Conservation (phyloP, 2,888 invertebrate genomes). For the Corbicula japonica region DNA sequence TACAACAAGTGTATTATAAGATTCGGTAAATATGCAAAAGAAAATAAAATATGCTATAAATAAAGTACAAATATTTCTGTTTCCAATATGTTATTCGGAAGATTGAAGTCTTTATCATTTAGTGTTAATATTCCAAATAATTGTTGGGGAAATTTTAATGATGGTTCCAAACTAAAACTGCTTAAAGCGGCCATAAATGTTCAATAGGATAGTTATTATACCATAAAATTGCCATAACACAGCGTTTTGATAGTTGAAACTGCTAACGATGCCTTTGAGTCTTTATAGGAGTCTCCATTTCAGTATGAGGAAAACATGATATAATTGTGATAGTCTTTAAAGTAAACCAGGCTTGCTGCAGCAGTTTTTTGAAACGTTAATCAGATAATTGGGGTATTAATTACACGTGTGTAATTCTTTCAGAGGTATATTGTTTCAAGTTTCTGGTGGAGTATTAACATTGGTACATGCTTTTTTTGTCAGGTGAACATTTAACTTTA, state of each 20-base stretch:
- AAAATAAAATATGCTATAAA: background rate
- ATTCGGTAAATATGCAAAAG: too few relatives aligned
- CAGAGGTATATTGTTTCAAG: constrained; percentile 33
- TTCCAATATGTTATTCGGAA: background rate
- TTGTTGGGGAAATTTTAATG: constrained; percentile 40
- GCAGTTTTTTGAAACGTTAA: constrained; percentile 29
- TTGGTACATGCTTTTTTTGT: constrained; percentile 20
- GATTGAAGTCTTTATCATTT: background rate
- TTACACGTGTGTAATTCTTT: constrained; percentile 32
- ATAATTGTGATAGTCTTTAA: background rate
- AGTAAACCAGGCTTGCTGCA: constrained; percentile 5
- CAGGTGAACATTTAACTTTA: too few relatives aligned
- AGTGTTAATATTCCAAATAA: constrained; percentile 5
- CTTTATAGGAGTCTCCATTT: background rate
- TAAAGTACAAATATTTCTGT: background rate
- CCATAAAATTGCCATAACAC: constrained; percentile 42
- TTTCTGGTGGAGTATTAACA: constrained; percentile 29
- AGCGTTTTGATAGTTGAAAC: too few relatives aligned
- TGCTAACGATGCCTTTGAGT: too few relatives aligned
- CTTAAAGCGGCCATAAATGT: constrained; percentile 45
- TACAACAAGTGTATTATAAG: too few relatives aligned
- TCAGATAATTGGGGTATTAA: constrained; percentile 27
- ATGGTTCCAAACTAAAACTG: constrained; percentile 29
- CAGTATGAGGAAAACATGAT: background rate
- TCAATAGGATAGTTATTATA: constrained; percentile 23